phyloP scores from a whole-genome alignment of 2,113 vertebrate genomes.

The Lagenorhynchus albirostris region DNA sequence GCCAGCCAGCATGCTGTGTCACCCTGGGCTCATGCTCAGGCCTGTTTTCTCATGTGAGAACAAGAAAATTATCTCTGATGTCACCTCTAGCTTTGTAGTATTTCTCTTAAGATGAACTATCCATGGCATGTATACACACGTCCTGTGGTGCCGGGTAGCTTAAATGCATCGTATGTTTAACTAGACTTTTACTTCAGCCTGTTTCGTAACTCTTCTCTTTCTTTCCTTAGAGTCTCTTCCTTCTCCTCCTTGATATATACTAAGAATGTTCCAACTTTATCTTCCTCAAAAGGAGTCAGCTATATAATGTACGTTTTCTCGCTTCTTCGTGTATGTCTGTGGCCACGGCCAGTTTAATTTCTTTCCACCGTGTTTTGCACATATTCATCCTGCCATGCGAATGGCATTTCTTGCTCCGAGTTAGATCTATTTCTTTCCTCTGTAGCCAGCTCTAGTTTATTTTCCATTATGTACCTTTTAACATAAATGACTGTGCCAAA shows the following conservation, averaged over 20 bases:
- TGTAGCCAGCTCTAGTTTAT: neutral
- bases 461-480: neutral
- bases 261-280: slow-evolving; percentile 66
- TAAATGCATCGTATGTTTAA: neutral
- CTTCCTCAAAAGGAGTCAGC: slow-evolving; percentile 54
- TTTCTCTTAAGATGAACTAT: neutral
- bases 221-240: slow-evolving; percentile 58
- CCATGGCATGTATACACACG: neutral
- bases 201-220: slow-evolving; percentile 63
- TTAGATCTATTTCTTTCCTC: neutral
- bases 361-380: neutral
- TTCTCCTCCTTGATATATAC: slow-evolving; percentile 51
- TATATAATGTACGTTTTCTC: slow-evolving; percentile 57
- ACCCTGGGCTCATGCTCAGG: neutral
- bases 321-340: neutral
- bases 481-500: neutral
- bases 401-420: neutral
- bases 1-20: neutral
- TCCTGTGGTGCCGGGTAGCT: neutral
- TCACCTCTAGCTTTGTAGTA: neutral
- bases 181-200: neutral
- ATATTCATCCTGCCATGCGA: neutral
- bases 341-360: neutral
- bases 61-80: neutral
- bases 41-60: neutral